A percentile compares a stretch with the other conserved stretches of the same genome.
phyloP scores from a whole-genome alignment of 92 coral and sea anemone species.

The Bergia puertoricense region DNA sequence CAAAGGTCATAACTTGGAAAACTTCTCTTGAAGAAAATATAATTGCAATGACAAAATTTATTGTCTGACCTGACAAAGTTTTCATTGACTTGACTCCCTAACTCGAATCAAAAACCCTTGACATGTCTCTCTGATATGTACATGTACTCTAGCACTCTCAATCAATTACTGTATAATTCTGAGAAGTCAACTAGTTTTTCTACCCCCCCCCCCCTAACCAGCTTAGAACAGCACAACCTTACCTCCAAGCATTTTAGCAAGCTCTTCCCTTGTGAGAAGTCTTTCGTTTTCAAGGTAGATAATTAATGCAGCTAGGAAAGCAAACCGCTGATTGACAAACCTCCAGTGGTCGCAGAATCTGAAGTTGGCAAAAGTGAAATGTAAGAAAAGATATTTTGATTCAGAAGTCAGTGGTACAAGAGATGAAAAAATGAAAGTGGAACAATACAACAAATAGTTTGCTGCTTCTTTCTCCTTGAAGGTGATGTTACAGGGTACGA shows the following conservation, averaged over 20 bases:
- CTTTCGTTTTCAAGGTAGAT: slow-evolving; percentile 80
- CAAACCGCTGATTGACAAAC: slow-evolving; percentile 84
- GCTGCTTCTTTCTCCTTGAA: neutral
- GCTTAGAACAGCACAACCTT: neutral
- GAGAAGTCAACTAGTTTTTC: neutral
- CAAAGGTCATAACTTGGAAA: too few species aligned
- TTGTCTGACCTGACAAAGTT: too few species aligned
- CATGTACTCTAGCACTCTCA: neutral
- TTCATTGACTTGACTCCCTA: too few species aligned
- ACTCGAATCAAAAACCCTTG: too few species aligned
- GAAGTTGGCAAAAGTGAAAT: neutral
- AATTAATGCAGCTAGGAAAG: slow-evolving; percentile 81
- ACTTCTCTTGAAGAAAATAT: too few species aligned
- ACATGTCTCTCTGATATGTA: too few species aligned
- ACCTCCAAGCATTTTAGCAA: slow-evolving; percentile 90
- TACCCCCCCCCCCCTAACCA: neutral
- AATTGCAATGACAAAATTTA: too few species aligned
- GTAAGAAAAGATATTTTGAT: too few species aligned
- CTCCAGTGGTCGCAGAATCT: slow-evolving; percentile 98
- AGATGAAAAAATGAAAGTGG: neutral
- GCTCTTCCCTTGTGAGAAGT: slow-evolving; percentile 76
- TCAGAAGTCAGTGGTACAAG: neutral
- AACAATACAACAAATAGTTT: too few species aligned
- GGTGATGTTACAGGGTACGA: too few species aligned
- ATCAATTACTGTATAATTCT: neutral